phyloP scores from a whole-genome alignment of 2,113 vertebrate genomes.

The Lepidothrix coronata region DNA sequence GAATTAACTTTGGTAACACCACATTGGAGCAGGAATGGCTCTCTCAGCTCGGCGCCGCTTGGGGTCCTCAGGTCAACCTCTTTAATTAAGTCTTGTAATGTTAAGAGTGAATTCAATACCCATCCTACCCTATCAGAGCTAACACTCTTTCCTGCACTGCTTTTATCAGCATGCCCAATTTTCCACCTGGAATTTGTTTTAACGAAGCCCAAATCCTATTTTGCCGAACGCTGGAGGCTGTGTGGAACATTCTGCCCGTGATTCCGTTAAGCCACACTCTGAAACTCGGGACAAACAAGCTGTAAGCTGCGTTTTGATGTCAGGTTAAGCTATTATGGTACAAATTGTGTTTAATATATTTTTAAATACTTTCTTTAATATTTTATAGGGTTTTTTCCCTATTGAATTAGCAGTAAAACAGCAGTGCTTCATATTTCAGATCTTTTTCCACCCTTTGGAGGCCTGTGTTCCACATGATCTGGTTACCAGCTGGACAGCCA shows the following conservation, averaged over 20 bases:
- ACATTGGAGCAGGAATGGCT: constrained; percentile 8
- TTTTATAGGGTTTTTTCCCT: constrained; percentile 69
- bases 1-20: constrained; percentile 47
- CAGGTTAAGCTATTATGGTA: constrained; percentile 68
- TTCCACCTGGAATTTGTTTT: constrained; percentile 70
- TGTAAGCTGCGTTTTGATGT: constrained; percentile 60
- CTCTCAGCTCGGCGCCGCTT: constrained; percentile 25
- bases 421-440: constrained; percentile 61
- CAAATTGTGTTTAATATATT: constrained; percentile 78
- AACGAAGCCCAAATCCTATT: constrained; percentile 66
- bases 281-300: constrained; percentile 56
- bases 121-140: constrained; percentile 61
- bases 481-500: constrained; percentile 68
- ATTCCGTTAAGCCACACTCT: background rate
- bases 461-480: constrained; percentile 51
- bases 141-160: constrained; percentile 53
- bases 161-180: constrained; percentile 69
- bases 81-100: constrained; percentile 69
- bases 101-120: constrained; percentile 62
- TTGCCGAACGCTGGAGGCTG: constrained; percentile 32
- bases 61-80: constrained; percentile 68
- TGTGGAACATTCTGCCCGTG: constrained; percentile 35
- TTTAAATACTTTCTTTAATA: constrained; percentile 77
- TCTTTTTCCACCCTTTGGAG: constrained; percentile 56
- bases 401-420: constrained; percentile 65